Percentiles rank a stretch among this genome's conserved stretches.
These are phyloP conservation scores for Manduca sexta DNA, from an alignment of 1,140 invertebrate genomes.

Conservation along the genomic window DNA sequence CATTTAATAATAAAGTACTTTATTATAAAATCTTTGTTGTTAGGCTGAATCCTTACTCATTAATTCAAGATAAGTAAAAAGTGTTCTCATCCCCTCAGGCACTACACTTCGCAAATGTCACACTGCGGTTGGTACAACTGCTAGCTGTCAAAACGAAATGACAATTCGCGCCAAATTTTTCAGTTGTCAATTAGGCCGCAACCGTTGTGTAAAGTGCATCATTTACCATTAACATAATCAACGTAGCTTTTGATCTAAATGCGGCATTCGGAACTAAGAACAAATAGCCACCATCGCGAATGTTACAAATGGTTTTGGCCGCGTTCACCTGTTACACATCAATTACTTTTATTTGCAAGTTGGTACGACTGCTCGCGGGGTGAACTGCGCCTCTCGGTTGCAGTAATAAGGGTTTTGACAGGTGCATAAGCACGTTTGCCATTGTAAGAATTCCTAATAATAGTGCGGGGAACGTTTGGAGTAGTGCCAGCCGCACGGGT, in stretches of 20 bases:
- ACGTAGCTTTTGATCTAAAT: constrained; percentile 4
- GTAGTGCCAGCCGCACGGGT: constrained; percentile 11
- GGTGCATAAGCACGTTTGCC: constrained; percentile 9
- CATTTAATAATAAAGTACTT: no score
- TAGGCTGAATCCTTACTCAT: no score
- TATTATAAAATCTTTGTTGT: no score
- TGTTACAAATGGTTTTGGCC: constrained; percentile 19
- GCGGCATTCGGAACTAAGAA: constrained; percentile 1
- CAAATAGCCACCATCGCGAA: constrained; percentile 10
- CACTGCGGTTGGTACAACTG: no score
- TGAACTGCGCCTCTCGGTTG: no score
- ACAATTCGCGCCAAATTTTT: constrained; percentile 8
- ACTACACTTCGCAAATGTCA: no score
- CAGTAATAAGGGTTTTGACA: constrained; percentile 2
- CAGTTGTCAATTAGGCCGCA: constrained; percentile 7
- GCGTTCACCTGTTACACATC: constrained; percentile 17
- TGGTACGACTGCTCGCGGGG: background rate
- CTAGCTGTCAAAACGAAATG: background rate
- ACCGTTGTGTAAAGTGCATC: background rate
- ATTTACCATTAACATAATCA: background rate
- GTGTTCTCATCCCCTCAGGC: no score
- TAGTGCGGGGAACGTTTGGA: constrained; percentile 15
- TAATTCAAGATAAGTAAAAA: no score
- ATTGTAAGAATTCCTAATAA: constrained; percentile 16
- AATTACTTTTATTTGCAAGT: constrained; percentile 9